Base-by-base conservation (phyloP, 2,113 vertebrate species). In the Herpetotheres cachinnans region DNA sequence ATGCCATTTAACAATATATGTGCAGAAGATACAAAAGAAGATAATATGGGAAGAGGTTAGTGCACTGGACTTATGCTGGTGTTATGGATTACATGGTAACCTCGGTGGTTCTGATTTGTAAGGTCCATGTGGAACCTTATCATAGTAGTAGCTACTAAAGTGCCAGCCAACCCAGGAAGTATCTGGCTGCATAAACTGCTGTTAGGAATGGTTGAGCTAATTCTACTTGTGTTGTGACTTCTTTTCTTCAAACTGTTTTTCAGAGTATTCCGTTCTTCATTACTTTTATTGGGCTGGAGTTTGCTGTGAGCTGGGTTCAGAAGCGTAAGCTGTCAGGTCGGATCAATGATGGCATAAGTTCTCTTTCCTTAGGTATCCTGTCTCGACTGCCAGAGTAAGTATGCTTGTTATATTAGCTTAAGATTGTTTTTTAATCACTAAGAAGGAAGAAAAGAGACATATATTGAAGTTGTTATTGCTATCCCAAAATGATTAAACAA, bases 261-360 rank as follows among this genome's bases (percentile, higher is more conserved):
- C 86, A 99, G 99, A 99, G 98, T 70, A 99, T 98, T 72, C 99
- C 98, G 6, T 98, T 98, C 98, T 99, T 99, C 92, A 7, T 99
- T 56, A 98, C 97, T 44, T 98, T 99, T 97, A 98, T 99, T 82
- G 55, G 98, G 18, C 97, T 99, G 94, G 99, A 99, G 97, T 59
- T 99, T 91, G 73, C 97, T 78, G 92, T 99, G 93, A 98, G 98
- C 69, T 97, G 98, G 97, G 66, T 98, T 95, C 98, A 87, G 97
- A 98, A 96, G 24, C 98, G 96, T 56, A 96, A 97, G 19, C 80
- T 96, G 10, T 49, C 97, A 7, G 94, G 97, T 82, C 97, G 96
- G 59, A 63, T 99, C 90, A 98, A 98, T 47, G 99, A 99, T 82
- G 98, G 98, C 84, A 91, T 99, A 93, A 98, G 98, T 83, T 99